phyloP scores from a whole-genome alignment of 2,888 invertebrate genomes.

The Neocrepidodera transversa region DNA sequence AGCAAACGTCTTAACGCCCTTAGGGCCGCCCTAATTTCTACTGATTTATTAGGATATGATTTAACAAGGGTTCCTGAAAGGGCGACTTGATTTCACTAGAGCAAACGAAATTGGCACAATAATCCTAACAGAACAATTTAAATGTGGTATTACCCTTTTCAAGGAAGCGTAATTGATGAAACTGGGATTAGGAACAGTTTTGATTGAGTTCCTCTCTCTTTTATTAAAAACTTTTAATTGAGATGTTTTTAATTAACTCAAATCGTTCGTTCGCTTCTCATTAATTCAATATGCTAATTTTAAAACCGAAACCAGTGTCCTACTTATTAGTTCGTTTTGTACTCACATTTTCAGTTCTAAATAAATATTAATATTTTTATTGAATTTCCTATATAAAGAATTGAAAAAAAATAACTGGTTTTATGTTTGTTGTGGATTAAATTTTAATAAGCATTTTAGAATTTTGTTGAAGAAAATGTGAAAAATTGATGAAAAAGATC shows the following conservation, averaged over 20 bases:
- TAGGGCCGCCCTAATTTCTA: slow-evolving; percentile 11
- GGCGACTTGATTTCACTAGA: slow-evolving; percentile 18
- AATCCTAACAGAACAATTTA: slow-evolving; percentile 20
- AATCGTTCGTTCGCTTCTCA: background rate
- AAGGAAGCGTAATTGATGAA: slow-evolving; percentile 11
- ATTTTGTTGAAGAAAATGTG: no score
- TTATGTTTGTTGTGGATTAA: no score
- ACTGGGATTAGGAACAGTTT: slow-evolving; percentile 4
- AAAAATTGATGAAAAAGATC: no score
- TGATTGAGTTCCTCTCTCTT: slow-evolving; percentile 13
- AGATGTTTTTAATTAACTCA: background rate
- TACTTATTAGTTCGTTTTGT: no score
- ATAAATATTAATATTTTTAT: no score
- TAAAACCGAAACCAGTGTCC: no score
- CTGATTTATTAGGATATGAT: slow-evolving; percentile 29
- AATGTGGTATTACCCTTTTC: slow-evolving; percentile 15
- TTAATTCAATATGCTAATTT: background rate
- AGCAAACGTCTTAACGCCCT: background rate
- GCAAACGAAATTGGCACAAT: slow-evolving; percentile 16
- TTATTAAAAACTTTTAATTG: slow-evolving; percentile 5
- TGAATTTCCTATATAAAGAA: no score
- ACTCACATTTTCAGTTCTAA: no score
- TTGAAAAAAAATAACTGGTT: no score
- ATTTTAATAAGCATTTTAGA: no score
- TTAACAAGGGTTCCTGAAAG: slow-evolving; percentile 20